A percentile compares a stretch with the other conserved stretches of the same genome.
These are phyloP conservation scores for Loxodonta africana DNA, from an alignment of 2,113 vertebrate genomes.

Conservation along the genomic window DNA sequence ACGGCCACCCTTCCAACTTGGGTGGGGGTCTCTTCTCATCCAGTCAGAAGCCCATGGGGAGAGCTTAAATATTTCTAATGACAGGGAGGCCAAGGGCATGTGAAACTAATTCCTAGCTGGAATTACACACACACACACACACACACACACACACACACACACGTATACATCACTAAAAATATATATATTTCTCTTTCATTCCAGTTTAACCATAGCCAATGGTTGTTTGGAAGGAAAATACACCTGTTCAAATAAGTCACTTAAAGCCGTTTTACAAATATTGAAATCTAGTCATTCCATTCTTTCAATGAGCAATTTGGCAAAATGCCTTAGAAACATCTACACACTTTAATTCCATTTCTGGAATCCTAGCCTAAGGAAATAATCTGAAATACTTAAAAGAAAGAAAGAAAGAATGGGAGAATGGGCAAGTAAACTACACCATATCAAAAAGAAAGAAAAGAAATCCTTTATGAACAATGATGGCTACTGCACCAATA, in stretches of 20 bases:
- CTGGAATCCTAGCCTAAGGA: background rate
- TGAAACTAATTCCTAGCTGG: background rate
- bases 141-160: background rate
- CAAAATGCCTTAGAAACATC: background rate
- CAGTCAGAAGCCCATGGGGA: background rate
- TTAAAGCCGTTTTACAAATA: background rate
- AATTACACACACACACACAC: background rate
- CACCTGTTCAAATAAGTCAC: background rate
- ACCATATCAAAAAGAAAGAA: background rate
- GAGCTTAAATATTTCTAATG: background rate
- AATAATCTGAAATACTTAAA: background rate
- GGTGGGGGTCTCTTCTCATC: background rate
- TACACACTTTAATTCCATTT: background rate
- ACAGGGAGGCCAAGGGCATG: background rate
- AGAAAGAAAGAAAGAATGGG: background rate
- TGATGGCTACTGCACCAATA: background rate
- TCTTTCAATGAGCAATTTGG: background rate
- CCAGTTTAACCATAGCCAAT: background rate
- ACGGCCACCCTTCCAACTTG: background rate
- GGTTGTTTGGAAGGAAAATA: background rate
- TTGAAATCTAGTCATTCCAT: background rate
- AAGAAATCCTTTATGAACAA: background rate
- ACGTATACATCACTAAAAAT: background rate
- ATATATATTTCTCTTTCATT: background rate
- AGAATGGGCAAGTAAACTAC: background rate